Evolutionary conservation across 2,888 invertebrate species (phyloP), one percentile per base, ranked within the genome.

Genomic region (Quadriops clusia): DNA sequence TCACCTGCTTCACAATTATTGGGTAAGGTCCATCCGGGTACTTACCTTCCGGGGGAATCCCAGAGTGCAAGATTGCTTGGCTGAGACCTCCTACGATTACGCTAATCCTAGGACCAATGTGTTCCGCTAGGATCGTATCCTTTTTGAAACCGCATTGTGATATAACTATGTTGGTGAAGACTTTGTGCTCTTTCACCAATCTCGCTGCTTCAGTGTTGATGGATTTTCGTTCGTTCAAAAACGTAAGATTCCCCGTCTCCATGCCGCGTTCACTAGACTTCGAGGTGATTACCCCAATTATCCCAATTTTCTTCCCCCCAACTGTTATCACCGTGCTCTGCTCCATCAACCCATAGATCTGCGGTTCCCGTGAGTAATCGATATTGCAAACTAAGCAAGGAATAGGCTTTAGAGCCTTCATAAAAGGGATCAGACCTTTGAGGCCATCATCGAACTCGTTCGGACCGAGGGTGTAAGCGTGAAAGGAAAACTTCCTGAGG

Each of bases 1-100:
- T 58, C 5, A 12, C 7, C 8, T 50, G 47, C 8, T 63, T 65
- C 4, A 79, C 68, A 1, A 79, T 65, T 0, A 77, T 74, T 1
- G 86, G 86, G 59, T 89, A 89, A 1, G 69, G 65, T 5, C 77
- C 77, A 8, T 44, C 49, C 0, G 75, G 61, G 0, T 28, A 61
- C 11, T 3, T 33, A 32, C n/a, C 22, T 27, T 27, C 17, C 11
- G 4, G 11, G 3, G 8, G n/a, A 9, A 9, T 33, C 44, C 67
- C 68, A 5, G 75, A 75, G 54, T 72, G 87, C 1, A 89, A 66
- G 42, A 89, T 72, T 0, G 80, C 76, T 54, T 90, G 83, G 0
- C 83, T 78, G 53, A 89, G 89, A 0, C 77, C 82, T 4, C 89
- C 89, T n/a, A 90, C 78, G 33, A 90, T 78, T 1, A 89, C 66